Evolutionary conservation across 1,140 invertebrate species (phyloP), one percentile per base, ranked within the genome.

Genomic region (Drosophila ogumai): DNA sequence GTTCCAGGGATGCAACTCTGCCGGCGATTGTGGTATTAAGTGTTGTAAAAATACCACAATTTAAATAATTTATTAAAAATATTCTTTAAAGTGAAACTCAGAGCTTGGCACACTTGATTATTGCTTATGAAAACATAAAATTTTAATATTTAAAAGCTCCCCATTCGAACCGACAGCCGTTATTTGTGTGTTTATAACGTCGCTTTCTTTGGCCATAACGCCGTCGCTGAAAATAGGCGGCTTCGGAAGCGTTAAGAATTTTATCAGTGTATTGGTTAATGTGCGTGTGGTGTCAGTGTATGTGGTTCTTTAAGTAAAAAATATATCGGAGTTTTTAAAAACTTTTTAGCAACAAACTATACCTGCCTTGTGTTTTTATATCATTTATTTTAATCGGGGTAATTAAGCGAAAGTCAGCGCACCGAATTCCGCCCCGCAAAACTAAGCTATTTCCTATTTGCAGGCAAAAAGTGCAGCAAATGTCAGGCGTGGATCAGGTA

Each of bases 401-500:
- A 56, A 61, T 38, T 55, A 12, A 17, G 12, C 9, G 15, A 34
- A 40, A 17, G 5, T 3, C 10, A 32, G n/a, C 10, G 41, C 22
- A 36, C 17, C 32, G 25, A 50, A 52, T 17, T 56, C 36, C 15
- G 57, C 44, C 41, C 32, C 59, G 40, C 25, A 15, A 43, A 43
- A 50, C 28, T 73, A 65, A 31, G 47, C 12, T 58, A 44, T 49
- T 74, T 61, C 43, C 31, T 56, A 61, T 54, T 90, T 84, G 46
- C 65, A 88, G 84, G 75, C 65, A 79, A 82, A 81, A 90, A 76
- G 63, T 81, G 81, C 85, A 85, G 85, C 85, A 90, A 90, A 90
- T 90, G 85, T 90, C 85, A 90, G 85, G 85, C 85, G 85, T 90
- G 86, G 85, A 90, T 90, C 85, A 90, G 85, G 85, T 90, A 90